Evolutionary conservation across 2,113 vertebrate genomes (phyloP), one percentile per base, ranked within the genome.

Genomic region (Perca flavescens): DNA sequence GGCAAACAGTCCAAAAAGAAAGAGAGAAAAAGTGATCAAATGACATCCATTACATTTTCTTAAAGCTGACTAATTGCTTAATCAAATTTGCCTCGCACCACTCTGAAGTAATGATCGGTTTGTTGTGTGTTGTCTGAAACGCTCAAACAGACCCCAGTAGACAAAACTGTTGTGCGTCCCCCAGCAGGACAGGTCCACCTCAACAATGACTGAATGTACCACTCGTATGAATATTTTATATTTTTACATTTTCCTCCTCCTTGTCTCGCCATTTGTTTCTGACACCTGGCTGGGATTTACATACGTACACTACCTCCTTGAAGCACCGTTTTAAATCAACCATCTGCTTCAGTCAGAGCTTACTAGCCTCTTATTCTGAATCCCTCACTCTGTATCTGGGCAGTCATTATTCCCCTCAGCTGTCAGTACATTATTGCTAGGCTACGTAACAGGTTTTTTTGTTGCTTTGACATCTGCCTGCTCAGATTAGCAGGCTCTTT

Each of bases 401-500:
- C 67, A 28, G 75, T 87, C 67, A 80, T 84, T 77, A 82, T 83
- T 57, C 61, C 52, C 65, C 77, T 84, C 81, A 47, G 77, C 82
- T 28, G 53, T 40, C 62, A 62, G 50, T 46, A 57, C 46, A 65
- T 85, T 74, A 87, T 75, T 56, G 64, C 56, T 57, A 31, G 40
- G 40, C 40, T 43, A 43, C 82, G 67, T 40, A 62, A 79, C 43
- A 28, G 25, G 5, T 49, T 60, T 25, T 74, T 34, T 25, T 65
- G 49, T 40, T 52, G 57, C 66, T 82, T 70, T 89, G 87, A 89
- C 78, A 74, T 82, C 86, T 79, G 74, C 56, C 79, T 57, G 62
- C 69, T 67, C 73, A 63, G 78, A 90, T 91, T 86, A 86, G 78
- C 63, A 61, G 53, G 72, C 81, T 79, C 54, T 64, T 21, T 63